Base-by-base conservation (phyloP, 1,140 invertebrate genomes). In the Nephotettix cincticeps region DNA sequence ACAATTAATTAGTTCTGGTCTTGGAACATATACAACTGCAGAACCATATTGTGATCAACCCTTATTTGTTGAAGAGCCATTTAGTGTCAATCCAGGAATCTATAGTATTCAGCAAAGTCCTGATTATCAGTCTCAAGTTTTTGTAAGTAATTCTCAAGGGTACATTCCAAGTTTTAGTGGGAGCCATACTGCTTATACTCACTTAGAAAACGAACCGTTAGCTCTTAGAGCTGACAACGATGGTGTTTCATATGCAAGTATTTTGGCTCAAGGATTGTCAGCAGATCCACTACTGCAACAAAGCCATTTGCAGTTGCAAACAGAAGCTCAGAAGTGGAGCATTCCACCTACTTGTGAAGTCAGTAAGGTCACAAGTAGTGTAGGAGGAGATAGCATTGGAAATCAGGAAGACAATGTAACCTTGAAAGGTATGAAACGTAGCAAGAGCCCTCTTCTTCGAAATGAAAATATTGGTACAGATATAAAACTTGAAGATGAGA, bases 171-270 rank as follows among this genome's bases (percentile, higher is more conserved):
- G 56, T 28, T 67, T 40, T 67, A 30, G 32, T 3, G 32, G 25
- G 45, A 67, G 64, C 64, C 64, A 67, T 45, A 19, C 64, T 67
- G 19, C 32, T 19, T 67, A 43, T 45, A 28, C 64, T 19, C 64
- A 32, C 28, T 17, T 27, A 21, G 64, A 45, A 23, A 67, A 17
- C 64, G 64, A 67, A 29, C 64, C 64, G 64, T 43, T 43, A 27
- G 64, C 40, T 67, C 40, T 21, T 13, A 23, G 9, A 45, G n/a
- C 47, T 43, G 66, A 72, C 47, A 58, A 68, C 56, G 58, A 68
- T 40, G 32, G 25, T 21, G 84, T 88, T 71, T 91, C 90, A 0
- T 91, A 91, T 79, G 90, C 90, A 19, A 88, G 90, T 80, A 89
- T 91, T 76, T 83, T 91, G 72, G 87, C 89, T 1, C 86, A 90